Percentiles rank a stretch among this genome's conserved stretches.
phyloP scores from a whole-genome alignment of 1,140 invertebrate species.

The Sycobia sp. region DNA sequence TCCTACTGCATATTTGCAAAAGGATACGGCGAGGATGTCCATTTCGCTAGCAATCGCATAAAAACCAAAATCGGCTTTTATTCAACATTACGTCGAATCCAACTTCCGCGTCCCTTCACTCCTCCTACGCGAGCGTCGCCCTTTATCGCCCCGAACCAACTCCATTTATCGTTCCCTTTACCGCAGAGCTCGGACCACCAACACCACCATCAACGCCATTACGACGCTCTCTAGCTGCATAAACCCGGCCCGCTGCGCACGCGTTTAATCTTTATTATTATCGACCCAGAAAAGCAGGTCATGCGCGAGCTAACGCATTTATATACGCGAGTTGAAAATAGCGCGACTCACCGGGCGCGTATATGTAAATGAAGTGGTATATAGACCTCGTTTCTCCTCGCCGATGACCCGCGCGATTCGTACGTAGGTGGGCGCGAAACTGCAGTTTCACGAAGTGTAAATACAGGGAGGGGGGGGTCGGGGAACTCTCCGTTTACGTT shows the following conservation, averaged over 20 bases:
- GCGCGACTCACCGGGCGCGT: background rate
- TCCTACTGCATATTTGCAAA: no score
- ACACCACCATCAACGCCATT: no score
- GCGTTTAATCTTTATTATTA: conserved; percentile 31
- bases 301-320: conserved; percentile 12
- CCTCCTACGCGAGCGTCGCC: background rate
- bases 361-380: background rate
- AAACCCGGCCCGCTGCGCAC: background rate
- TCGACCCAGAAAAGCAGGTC: background rate
- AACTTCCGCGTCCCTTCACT: no score
- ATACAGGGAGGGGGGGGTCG: conserved; percentile 10
- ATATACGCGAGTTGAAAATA: conserved; percentile 31
- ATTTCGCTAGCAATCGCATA: no score
- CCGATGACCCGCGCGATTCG: background rate
- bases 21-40: no score
- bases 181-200: no score
- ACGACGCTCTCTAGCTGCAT: background rate
- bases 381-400: no score
- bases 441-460: conserved; percentile 33
- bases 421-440: conserved; percentile 7
- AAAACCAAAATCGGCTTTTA: no score
- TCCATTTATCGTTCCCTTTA: no score
- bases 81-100: no score
- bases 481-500: no score
- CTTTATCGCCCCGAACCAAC: background rate